Evolutionary conservation across 2,113 vertebrate species (phyloP).

Genomic region (Turdus rufiventris): DNA sequence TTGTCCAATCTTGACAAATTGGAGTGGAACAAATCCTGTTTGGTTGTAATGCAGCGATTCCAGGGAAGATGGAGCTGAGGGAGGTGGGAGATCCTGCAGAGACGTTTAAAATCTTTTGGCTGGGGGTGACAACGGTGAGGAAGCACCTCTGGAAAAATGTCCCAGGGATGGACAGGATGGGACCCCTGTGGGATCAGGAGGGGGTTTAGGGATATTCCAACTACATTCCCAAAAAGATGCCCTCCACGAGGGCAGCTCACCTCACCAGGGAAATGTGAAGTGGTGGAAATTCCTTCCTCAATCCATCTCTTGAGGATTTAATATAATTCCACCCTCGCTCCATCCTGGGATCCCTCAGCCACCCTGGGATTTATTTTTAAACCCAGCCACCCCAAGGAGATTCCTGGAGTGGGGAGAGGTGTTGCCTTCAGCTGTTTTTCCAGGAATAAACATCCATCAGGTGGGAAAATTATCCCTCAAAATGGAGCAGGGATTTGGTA

Average conservation of each 20-base stretch:
- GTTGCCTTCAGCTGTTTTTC: not conserved
- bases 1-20: conserved; percentile 57
- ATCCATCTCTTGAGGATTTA: not conserved
- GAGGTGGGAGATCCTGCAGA: not conserved
- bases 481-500: not conserved
- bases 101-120: not conserved
- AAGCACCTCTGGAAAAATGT: accelerated
- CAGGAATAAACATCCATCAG: not conserved
- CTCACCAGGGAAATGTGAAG: not conserved
- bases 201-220: not conserved
- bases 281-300: not conserved
- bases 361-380: not conserved
- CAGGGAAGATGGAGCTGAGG: not conserved
- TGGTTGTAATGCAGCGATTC: conserved; percentile 33
- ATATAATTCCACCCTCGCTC: not conserved
- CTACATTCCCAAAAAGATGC: not conserved
- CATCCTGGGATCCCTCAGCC: accelerated
- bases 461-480: not conserved
- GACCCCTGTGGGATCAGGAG: not conserved
- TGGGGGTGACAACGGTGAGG: not conserved
- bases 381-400: not conserved
- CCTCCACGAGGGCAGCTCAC: not conserved
- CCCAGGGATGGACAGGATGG: not conserved
- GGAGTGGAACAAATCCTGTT: conserved; percentile 69
- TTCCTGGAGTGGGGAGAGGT: not conserved